phyloP scores from a whole-genome alignment of 2,113 vertebrate species.

The Marmota flaviventris region DNA sequence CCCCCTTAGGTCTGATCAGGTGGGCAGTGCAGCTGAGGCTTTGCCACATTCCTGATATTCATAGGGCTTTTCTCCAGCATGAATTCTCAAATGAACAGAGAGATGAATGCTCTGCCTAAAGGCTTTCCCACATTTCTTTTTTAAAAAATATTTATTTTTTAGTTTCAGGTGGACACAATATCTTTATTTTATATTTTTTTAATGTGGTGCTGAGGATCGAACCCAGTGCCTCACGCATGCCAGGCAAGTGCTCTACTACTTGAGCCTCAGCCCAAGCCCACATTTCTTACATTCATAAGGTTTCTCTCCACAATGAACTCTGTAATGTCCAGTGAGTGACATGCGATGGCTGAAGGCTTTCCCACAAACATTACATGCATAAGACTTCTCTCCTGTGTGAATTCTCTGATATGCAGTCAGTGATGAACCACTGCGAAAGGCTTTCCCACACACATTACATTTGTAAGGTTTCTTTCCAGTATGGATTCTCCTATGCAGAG shows the following conservation, averaged over 20 bases:
- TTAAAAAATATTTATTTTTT: too few relatives aligned
- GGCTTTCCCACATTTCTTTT: constrained; percentile 67
- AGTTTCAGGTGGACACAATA: too few relatives aligned
- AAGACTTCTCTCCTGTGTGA: constrained; percentile 73
- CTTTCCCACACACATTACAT: constrained; percentile 60
- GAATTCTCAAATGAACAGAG: constrained; percentile 68
- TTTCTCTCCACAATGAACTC: constrained; percentile 73
- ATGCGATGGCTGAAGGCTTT: constrained; percentile 73
- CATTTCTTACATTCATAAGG: constrained; percentile 26
- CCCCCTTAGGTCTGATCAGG: constrained; percentile 68
- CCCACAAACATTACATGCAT: constrained; percentile 58
- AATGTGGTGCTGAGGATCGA: too few relatives aligned
- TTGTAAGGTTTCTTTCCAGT: constrained; percentile 72
- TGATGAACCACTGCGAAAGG: constrained; percentile 43
- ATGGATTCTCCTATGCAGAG: constrained; percentile 59
- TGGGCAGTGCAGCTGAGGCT: constrained; percentile 58
- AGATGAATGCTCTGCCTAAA: constrained; percentile 71
- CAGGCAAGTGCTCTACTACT: too few relatives aligned
- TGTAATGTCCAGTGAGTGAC: constrained; percentile 70
- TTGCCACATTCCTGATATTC: constrained; percentile 68
- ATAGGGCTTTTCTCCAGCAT: constrained; percentile 71
- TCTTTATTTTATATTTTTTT: too few relatives aligned
- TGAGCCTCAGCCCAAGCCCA: too few relatives aligned
- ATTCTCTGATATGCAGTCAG: constrained; percentile 63
- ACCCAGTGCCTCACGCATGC: too few relatives aligned